phyloP scores from a whole-genome alignment of 2,888 invertebrate species.

The Epirrita christyi region DNA sequence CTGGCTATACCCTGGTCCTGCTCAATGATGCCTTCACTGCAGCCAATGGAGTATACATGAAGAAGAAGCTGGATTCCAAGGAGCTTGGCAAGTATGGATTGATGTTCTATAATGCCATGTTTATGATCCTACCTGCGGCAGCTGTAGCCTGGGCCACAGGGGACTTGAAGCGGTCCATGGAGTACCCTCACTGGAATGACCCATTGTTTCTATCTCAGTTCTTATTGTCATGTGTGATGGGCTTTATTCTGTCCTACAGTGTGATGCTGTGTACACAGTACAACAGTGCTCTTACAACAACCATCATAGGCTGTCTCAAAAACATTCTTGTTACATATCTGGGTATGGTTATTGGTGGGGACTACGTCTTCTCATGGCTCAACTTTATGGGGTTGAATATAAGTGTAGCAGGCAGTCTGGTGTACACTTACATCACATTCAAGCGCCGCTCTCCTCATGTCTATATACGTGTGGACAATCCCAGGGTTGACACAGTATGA shows the following conservation, averaged over 20 bases:
- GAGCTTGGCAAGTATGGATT: constrained; percentile 96
- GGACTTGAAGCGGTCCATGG: constrained; percentile 87
- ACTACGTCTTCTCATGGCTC: constrained; percentile 96
- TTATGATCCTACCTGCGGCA: constrained; percentile 92
- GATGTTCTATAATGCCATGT: constrained; percentile 96
- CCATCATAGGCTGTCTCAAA: constrained; percentile 98
- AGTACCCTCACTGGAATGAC: constrained; percentile 90
- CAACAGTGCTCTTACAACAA: constrained; percentile 99
- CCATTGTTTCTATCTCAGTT: constrained; percentile 92
- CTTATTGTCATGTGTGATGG: constrained; percentile 96
- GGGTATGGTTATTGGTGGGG: constrained; percentile 99
- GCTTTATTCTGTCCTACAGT: constrained; percentile 97
- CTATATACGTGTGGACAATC: constrained; percentile 61
- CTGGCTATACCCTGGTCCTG: constrained; percentile 96
- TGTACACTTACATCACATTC: constrained; percentile 95
- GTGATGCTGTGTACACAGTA: constrained; percentile 97
- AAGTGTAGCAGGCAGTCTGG: constrained; percentile 93
- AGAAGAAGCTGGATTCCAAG: constrained; percentile 97
- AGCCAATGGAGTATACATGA: constrained; percentile 98
- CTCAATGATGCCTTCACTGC: constrained; percentile 98
- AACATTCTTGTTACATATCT: constrained; percentile 98
- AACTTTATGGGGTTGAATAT: constrained; percentile 99
- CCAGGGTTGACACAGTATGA: constrained; percentile 68
- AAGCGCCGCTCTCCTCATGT: constrained; percentile 81
- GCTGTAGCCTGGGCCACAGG: constrained; percentile 90